A percentile compares a stretch with the other conserved stretches of the same genome.
phyloP scores from a whole-genome alignment of 1,140 invertebrate species.

The Archegozetes longisetosus region DNA sequence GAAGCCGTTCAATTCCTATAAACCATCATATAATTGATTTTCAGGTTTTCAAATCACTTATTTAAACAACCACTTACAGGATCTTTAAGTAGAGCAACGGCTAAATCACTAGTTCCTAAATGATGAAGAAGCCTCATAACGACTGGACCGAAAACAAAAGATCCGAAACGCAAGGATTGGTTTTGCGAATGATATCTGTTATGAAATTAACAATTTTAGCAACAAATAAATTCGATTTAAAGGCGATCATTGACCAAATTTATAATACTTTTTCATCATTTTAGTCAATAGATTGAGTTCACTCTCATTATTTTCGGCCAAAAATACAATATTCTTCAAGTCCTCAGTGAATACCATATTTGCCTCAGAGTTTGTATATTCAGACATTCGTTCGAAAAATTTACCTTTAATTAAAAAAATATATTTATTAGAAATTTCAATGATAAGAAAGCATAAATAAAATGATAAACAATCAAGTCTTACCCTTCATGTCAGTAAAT shows the following conservation, averaged over 20 bases:
- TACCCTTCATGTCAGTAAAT: conserved; percentile 1
- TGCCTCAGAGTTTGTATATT: conserved; percentile 1
- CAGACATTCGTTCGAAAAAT: conserved; percentile 5
- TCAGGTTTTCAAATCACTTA: not conserved
- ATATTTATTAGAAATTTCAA: conserved; percentile 1
- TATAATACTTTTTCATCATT: conserved; percentile 20
- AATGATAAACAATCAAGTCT: not conserved
- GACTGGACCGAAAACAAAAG: conserved; percentile 62
- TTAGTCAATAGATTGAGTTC: conserved; percentile 40
- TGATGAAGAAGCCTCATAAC: conserved; percentile 58
- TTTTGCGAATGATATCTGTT: conserved; percentile 52
- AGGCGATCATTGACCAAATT: not conserved
- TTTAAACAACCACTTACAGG: conserved; percentile 9
- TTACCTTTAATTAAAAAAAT: conserved; percentile 10
- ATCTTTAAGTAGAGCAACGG: conserved; percentile 35
- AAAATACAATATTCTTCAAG: conserved; percentile 58
- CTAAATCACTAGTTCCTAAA: conserved; percentile 47
- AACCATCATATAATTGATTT: conserved; percentile 17
- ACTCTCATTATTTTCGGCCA: conserved; percentile 38
- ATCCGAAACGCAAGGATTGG: conserved; percentile 51
- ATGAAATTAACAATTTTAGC: conserved; percentile 29
- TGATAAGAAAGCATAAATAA: not conserved
- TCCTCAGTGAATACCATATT: conserved; percentile 63
- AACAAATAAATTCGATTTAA: not conserved
- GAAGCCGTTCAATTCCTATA: conserved; percentile 40